These are phyloP conservation scores for Spisula subtruncata DNA, from an alignment of 2,888 invertebrate genomes.

Conservation along the genomic window DNA sequence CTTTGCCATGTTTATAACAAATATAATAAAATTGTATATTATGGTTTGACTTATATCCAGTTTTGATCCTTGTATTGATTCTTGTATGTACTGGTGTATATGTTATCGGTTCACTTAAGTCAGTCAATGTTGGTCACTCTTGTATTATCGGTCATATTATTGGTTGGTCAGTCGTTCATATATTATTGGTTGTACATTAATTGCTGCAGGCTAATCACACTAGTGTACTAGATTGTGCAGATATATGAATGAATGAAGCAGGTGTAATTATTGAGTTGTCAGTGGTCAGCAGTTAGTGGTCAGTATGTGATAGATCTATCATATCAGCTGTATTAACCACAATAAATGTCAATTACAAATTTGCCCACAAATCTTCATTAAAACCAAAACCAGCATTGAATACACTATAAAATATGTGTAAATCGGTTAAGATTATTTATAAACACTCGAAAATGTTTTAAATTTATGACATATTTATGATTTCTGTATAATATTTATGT, in stretches of 20 bases:
- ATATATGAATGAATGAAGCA: not conserved
- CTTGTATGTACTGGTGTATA: not conserved
- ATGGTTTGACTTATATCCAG: too few relatives aligned
- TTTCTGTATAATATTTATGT: too few relatives aligned
- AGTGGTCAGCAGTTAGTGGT: slow-evolving; percentile 7
- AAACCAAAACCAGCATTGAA: too few relatives aligned
- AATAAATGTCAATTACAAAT: slow-evolving; percentile 5
- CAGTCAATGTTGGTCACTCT: not conserved
- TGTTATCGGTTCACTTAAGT: not conserved
- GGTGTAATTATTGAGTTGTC: not conserved
- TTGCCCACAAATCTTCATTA: not conserved
- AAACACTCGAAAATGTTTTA: too few relatives aligned
- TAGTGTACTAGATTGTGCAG: not conserved
- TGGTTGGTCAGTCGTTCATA: not conserved
- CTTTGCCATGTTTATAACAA: too few relatives aligned
- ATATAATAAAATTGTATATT: too few relatives aligned
- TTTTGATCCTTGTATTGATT: too few relatives aligned
- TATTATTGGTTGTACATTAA: not conserved
- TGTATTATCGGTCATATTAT: too few relatives aligned
- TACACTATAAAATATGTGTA: too few relatives aligned
- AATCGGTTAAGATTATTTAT: too few relatives aligned
- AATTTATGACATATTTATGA: too few relatives aligned
- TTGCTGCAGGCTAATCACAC: not conserved
- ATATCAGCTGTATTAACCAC: not conserved
- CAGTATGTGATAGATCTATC: too few relatives aligned